A percentile compares a stretch with the other conserved stretches of the same genome.
Conservation (phyloP, 2,888 invertebrate genomes). For the Halictus quadricinctus region DNA sequence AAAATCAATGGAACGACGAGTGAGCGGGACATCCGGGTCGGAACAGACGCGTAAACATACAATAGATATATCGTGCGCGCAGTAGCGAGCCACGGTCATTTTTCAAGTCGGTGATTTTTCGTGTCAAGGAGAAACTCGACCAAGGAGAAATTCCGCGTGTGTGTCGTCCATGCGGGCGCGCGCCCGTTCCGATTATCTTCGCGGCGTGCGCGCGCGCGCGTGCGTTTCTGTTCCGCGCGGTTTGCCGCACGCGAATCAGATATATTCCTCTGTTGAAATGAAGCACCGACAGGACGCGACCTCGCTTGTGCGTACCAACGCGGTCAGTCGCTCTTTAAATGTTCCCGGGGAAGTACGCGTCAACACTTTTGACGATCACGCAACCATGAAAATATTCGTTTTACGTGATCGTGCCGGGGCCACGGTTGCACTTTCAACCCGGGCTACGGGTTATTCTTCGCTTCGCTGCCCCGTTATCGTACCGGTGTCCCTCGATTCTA, state of each 20-base stretch:
- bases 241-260: background rate
- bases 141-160: conserved; percentile 31
- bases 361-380: background rate
- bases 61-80: conserved; percentile 54
- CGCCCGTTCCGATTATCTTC: conserved; percentile 18
- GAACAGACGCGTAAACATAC: conserved; percentile 27
- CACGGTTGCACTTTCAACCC: background rate
- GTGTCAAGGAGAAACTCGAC: conserved; percentile 39
- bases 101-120: conserved; percentile 40
- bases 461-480: background rate
- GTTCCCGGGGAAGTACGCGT: background rate
- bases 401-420: background rate
- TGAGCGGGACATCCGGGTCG: background rate
- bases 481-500: background rate
- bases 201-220: no score
- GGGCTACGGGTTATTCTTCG: background rate
- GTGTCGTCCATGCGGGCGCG: conserved; percentile 1
- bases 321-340: background rate
- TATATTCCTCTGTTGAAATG: background rate
- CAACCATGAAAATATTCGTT: background rate
- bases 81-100: conserved; percentile 21
- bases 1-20: no score
- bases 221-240: background rate
- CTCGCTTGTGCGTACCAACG: background rate
- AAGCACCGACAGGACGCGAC: background rate